These are phyloP conservation scores for Pseudococcus jackbeardsleyi DNA, from an alignment of 2,888 invertebrate species.

Conservation along the genomic window DNA sequence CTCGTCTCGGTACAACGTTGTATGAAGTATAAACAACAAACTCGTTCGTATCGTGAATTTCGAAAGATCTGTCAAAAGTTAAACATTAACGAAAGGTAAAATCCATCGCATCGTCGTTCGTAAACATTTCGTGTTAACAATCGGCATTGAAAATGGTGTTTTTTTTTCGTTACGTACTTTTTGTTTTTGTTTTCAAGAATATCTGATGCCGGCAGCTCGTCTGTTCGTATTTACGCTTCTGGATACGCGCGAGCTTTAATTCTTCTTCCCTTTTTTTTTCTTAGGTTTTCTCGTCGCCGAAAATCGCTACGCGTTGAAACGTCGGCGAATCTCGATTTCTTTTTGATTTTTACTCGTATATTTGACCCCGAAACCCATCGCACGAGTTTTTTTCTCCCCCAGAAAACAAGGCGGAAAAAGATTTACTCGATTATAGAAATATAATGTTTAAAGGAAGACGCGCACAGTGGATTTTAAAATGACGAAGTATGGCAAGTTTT, in stretches of 20 bases:
- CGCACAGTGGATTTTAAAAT: background rate
- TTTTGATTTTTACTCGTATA: background rate
- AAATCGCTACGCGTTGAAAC: background rate
- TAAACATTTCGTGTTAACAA: conserved; percentile 47
- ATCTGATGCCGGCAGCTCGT: conserved; percentile 16
- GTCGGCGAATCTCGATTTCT: background rate
- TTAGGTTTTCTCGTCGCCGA: background rate
- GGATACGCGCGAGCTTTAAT: background rate
- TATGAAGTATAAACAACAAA: conserved; percentile 33
- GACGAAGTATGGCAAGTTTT: conserved; percentile 16
- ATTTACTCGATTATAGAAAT: conserved; percentile 24
- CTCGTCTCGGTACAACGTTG: background rate
- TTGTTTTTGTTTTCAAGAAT: conserved; percentile 16
- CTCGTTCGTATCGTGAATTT: conserved; percentile 29
- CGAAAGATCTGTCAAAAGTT: conserved; percentile 44
- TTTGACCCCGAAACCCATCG: background rate
- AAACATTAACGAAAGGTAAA: conserved; percentile 41
- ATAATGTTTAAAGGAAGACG: background rate
- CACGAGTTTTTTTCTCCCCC: no score
- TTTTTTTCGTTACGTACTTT: conserved; percentile 3
- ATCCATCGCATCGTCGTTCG: conserved; percentile 21
- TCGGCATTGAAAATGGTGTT: conserved; percentile 27
- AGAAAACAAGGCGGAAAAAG: background rate
- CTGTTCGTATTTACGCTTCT: background rate
- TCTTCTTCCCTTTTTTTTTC: background rate